Conservation (phyloP, 2,797 vertebrate genomes). For the Mormyrus hasselquistii region DNA sequence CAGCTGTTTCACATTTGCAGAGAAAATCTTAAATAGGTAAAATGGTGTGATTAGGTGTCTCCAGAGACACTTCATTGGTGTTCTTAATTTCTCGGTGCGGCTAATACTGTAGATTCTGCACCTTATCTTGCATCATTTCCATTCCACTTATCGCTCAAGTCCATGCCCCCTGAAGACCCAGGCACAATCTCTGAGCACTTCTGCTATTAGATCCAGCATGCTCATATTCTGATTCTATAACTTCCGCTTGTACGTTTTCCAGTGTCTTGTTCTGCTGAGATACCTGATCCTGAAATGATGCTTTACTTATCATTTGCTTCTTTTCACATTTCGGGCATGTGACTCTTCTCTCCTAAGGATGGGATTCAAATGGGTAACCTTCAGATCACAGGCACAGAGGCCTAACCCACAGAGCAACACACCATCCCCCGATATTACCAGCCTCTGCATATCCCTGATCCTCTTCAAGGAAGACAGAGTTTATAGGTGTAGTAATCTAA, state of each 20-base stretch:
- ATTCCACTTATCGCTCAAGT: neutral
- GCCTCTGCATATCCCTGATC: neutral
- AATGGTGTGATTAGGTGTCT: conserved; percentile 30
- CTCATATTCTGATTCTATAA: neutral
- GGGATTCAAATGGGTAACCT: neutral
- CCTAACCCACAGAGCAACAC: neutral
- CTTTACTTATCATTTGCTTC: neutral
- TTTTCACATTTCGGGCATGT: neutral
- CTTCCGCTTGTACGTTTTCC: neutral
- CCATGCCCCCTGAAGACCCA: neutral
- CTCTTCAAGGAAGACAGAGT: neutral
- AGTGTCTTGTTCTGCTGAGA: neutral
- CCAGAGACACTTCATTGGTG: conserved; percentile 18
- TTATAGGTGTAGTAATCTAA: neutral
- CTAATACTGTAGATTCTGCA: conserved; percentile 19
- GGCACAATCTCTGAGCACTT: neutral
- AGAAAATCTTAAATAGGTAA: conserved; percentile 23
- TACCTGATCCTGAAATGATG: neutral
- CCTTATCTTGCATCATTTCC: neutral
- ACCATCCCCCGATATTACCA: neutral
- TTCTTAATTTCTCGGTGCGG: conserved; percentile 25
- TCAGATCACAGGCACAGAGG: neutral
- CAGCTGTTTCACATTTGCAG: conserved; percentile 41
- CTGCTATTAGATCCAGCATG: neutral
- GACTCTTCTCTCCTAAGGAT: neutral